phyloP scores from a whole-genome alignment of 2,797 vertebrate species.

The Pangasius larnaudii region DNA sequence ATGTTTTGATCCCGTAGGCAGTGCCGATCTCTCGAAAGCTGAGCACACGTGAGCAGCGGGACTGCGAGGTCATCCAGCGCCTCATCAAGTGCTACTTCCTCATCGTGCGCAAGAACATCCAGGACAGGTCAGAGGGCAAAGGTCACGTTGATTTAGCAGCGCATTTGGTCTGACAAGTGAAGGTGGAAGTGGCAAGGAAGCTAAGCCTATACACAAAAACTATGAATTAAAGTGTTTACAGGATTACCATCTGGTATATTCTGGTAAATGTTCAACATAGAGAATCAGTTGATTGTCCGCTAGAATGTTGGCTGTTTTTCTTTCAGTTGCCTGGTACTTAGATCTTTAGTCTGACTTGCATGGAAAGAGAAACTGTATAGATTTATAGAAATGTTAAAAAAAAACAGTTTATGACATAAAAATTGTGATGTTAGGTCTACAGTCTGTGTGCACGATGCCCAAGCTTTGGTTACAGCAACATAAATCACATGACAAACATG shows the following conservation, averaged over 20 bases:
- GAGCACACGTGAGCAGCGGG: slow-evolving; percentile 77
- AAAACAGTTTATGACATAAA: neutral
- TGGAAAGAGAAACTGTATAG: neutral
- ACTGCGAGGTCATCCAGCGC: slow-evolving; percentile 85
- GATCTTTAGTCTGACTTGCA: neutral
- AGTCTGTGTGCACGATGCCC: neutral
- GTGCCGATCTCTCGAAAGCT: slow-evolving; percentile 77
- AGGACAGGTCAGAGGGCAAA: slow-evolving; percentile 77
- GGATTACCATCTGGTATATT: neutral
- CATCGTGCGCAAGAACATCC: slow-evolving; percentile 86
- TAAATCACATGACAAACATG: neutral
- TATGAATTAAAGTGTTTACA: neutral
- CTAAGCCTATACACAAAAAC: neutral
- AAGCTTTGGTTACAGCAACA: neutral
- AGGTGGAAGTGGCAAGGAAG: too few relatives aligned
- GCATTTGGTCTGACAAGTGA: neutral
- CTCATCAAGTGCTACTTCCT: slow-evolving; percentile 86
- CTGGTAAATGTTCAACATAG: neutral
- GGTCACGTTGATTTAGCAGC: neutral
- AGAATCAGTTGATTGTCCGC: neutral
- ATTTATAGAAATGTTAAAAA: neutral
- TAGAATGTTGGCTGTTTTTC: neutral
- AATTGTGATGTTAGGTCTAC: neutral
- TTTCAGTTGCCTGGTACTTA: neutral
- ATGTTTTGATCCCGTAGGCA: slow-evolving; percentile 63